Evolutionary conservation across 2,888 invertebrate genomes (phyloP).

Genomic region (Diachrysia chrysitis): DNA sequence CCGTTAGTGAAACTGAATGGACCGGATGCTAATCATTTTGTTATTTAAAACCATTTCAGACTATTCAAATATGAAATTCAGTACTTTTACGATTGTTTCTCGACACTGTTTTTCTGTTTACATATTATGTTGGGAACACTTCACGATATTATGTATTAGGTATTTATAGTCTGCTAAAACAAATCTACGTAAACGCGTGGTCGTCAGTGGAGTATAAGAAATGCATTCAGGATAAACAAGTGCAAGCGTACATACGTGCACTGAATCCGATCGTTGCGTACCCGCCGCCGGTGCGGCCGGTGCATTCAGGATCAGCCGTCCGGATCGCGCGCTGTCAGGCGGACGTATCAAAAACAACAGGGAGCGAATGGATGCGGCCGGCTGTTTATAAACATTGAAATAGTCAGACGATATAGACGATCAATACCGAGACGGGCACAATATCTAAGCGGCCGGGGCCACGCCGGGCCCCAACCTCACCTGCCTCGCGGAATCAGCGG

Average conservation of each 20-base stretch:
- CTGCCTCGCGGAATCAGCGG: constrained; percentile 73
- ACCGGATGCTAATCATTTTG: constrained; percentile 14
- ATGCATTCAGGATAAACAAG: constrained; percentile 68
- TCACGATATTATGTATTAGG: constrained; percentile 44
- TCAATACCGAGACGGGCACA: constrained; percentile 77
- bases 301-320: constrained; percentile 74
- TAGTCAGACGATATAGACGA: constrained; percentile 75
- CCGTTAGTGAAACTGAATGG: constrained; percentile 6
- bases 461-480: constrained; percentile 77
- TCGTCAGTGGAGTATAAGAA: constrained; percentile 63
- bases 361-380: constrained; percentile 79
- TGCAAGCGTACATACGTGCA: constrained; percentile 80
- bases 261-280: constrained; percentile 67
- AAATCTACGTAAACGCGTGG: constrained; percentile 63
- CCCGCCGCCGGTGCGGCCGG: constrained; percentile 67
- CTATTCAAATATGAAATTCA: background rate
- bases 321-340: constrained; percentile 68
- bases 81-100: constrained; percentile 10
- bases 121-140: constrained; percentile 56
- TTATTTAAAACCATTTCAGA: constrained; percentile 9
- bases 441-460: constrained; percentile 72
- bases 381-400: constrained; percentile 88
- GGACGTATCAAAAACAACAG: constrained; percentile 81
- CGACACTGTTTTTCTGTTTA: constrained; percentile 57
- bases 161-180: constrained; percentile 62